Conservation (phyloP, 2,797 vertebrate species). For the Microctenopoma steveboyesi region DNA sequence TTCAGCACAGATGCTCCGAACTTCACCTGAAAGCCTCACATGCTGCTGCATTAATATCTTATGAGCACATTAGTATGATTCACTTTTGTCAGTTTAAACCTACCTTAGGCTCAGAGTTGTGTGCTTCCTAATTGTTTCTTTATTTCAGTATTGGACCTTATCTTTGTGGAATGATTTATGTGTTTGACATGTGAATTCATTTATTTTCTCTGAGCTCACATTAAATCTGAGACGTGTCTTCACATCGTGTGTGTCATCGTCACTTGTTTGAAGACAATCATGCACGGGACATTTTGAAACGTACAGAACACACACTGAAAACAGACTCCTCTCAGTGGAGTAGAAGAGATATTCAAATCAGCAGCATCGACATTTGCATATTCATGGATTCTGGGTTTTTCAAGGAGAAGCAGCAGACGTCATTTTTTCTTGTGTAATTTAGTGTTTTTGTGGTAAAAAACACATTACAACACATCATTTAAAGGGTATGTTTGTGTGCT, state of each 20-base stretch:
- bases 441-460: not conserved
- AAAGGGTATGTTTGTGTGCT: not conserved
- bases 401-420: not conserved
- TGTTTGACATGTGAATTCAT: not conserved
- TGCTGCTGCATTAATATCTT: constrained; percentile 18
- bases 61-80: not conserved
- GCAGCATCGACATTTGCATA: not conserved
- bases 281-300: not conserved
- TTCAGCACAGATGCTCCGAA: constrained; percentile 19
- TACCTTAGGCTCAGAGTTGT: not conserved
- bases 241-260: not conserved
- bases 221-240: not conserved
- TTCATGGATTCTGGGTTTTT: not conserved
- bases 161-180: not conserved
- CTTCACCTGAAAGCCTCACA: constrained; percentile 7
- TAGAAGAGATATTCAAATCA: not conserved
- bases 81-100: not conserved
- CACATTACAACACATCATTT: not conserved
- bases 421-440: not conserved
- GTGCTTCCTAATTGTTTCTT: not conserved
- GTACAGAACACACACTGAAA: not conserved
- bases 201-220: not conserved
- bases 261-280: constrained; percentile 3
- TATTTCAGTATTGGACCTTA: not conserved
- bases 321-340: not conserved